phyloP scores from a whole-genome alignment of 2,888 invertebrate species.

The Trachelus iudaicus region DNA sequence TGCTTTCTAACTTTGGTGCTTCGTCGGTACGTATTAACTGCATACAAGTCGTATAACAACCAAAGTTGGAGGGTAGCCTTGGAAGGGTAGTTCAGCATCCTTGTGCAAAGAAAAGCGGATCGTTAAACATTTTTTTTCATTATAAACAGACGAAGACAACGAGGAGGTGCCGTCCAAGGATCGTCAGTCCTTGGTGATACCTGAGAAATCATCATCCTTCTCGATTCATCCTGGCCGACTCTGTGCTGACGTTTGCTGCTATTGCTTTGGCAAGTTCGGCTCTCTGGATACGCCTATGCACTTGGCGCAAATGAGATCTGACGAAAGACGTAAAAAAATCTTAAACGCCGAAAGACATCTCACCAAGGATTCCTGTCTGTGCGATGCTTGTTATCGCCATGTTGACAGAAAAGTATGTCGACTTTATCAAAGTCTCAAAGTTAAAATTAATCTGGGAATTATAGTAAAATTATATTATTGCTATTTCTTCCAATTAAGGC shows the following conservation, averaged over 20 bases:
- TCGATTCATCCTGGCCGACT: conserved; percentile 85
- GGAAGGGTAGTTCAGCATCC: background rate
- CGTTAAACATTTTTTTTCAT: background rate
- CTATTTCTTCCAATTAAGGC: conserved; percentile 41
- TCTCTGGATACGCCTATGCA: conserved; percentile 88
- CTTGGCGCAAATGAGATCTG: conserved; percentile 86
- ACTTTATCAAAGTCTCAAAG: background rate
- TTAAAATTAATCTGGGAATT: background rate
- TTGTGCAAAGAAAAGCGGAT: background rate
- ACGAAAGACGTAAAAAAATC: conserved; percentile 84
- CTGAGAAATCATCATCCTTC: conserved; percentile 89
- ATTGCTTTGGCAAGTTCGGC: conserved; percentile 89
- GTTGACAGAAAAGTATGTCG: conserved; percentile 79
- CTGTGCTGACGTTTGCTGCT: conserved; percentile 87
- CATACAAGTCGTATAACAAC: background rate
- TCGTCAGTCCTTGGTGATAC: conserved; percentile 79
- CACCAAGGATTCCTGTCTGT: conserved; percentile 85
- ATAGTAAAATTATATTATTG: conserved; percentile 1
- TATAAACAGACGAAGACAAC: conserved; percentile 52
- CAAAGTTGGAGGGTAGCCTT: background rate
- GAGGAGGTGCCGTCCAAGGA: conserved; percentile 61
- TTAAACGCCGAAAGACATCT: conserved; percentile 83
- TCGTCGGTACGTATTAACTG: background rate
- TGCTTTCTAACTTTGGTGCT: conserved; percentile 2
- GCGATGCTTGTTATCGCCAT: conserved; percentile 88